Evolutionary conservation across 30 jellyfish, hydroid and myxozoan species (phyloP).

Genomic region (Mastigias papua): DNA sequence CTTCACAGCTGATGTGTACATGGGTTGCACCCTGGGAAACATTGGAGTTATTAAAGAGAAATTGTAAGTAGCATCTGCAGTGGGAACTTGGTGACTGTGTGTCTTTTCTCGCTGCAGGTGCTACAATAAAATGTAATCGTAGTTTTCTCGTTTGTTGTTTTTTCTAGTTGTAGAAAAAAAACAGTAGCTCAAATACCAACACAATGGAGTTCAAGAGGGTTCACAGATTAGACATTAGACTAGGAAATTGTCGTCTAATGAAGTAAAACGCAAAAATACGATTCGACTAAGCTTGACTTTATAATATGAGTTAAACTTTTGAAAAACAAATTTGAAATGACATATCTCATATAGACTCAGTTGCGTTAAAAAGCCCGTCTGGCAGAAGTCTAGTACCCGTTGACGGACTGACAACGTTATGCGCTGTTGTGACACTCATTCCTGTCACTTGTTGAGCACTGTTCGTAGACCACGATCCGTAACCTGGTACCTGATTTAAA

Average conservation of each 20-base stretch:
- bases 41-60: too few species aligned
- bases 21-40: too few species aligned
- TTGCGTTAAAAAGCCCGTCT: slow-evolving; percentile 83
- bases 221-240: neutral
- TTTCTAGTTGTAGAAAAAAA: neutral
- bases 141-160: too few species aligned
- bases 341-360: slow-evolving; percentile 69
- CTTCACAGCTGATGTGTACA: too few species aligned
- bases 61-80: too few species aligned
- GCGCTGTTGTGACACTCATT: slow-evolving; percentile 43
- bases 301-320: slow-evolving; percentile 59
- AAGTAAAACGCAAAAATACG: neutral
- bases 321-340: slow-evolving; percentile 42
- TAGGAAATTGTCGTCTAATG: neutral
- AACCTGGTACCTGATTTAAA: slow-evolving; percentile 60
- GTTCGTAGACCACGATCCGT: slow-evolving; percentile 69
- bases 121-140: too few species aligned
- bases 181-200: neutral
- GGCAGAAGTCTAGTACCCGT: slow-evolving; percentile 70
- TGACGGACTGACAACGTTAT: slow-evolving; percentile 77
- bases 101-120: too few species aligned
- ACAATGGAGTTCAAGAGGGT: neutral
- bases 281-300: slow-evolving; percentile 10
- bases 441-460: slow-evolving; percentile 45
- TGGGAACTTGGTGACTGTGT: too few species aligned